Base-by-base conservation (phyloP, 1,140 invertebrate genomes). In the Amphibalanus amphitrite region DNA sequence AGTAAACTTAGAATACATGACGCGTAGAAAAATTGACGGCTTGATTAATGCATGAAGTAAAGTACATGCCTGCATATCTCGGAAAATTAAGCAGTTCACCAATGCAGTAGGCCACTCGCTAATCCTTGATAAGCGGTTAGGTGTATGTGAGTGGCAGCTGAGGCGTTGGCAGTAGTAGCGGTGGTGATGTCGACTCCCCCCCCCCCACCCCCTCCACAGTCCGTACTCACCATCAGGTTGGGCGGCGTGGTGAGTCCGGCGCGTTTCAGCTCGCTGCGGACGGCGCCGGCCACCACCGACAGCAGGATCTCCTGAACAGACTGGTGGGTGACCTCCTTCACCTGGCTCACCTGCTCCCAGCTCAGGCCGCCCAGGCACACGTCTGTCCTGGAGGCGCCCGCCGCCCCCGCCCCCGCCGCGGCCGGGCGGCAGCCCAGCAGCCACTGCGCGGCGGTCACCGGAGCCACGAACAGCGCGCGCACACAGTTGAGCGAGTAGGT, bases 271-370 rank as follows among this genome's bases (percentile, higher is more conserved):
- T 84, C 81, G n/a, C 74, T 77, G 28, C 84, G 74, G 29, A 85
- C 72, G 67, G 81, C 81, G 26, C 84, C 85, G 0, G 84, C 79
- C 6, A 82, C 74, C 0, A 84, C 82, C 0, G 84, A 81, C 69
- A 86, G 75, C 25, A 86, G 78, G 0, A 85, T 82, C 75, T 85
- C 84, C 75, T 84, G 85, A 29, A 85, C 76, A 17, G 82, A 82
- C 70, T 82, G 83, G 47, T 84, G 73, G 25, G 84, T 84, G 0
- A 84, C 81, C 72, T 83, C 81, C 72, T 82, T 82, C 29, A 83
- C 79, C 15, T 82, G 75, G 65, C 76, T 75, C 28, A 83, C 79
- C 77, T 80, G 76, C 71, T 78, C 79, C 68, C 68, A 47, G 25
- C 28, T 25, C 28, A n/a, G 40, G 33, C 29, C 28, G 29, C 67